Conservation (phyloP, 30 jellyfish, hydroid and myxozoan genomes). For the Turritopsis dohrnii region DNA sequence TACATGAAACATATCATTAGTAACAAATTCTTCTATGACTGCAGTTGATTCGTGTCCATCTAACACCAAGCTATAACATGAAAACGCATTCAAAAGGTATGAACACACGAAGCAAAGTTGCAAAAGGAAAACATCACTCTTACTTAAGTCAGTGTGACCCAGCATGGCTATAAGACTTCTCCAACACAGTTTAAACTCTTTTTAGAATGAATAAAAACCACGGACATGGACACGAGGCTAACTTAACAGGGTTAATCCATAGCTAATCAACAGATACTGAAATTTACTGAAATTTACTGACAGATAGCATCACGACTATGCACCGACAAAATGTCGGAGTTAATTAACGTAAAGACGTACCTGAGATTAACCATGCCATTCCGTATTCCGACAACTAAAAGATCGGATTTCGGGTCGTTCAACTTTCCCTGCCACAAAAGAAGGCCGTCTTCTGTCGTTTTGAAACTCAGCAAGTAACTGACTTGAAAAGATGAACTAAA, state of each 20-base stretch:
- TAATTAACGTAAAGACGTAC: slow-evolving; percentile 15
- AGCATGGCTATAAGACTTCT: no score
- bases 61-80: not conserved
- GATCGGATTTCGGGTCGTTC: slow-evolving; percentile 34
- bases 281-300: no score
- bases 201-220: not conserved
- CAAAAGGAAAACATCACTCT: not conserved
- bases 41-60: slow-evolving; percentile 11
- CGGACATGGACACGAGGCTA: not conserved
- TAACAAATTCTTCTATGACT: not conserved
- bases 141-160: no score
- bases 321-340: no score
- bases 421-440: slow-evolving; percentile 60
- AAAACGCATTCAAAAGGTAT: not conserved
- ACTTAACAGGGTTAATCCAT: not conserved
- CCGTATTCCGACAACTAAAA: slow-evolving; percentile 46
- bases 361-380: slow-evolving; percentile 35
- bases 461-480: slow-evolving; percentile 24
- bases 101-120: not conserved
- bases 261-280: no score
- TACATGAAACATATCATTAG: not conserved
- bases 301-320: no score
- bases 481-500: not conserved
- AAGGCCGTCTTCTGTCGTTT: slow-evolving; percentile 58
- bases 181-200: no score